A percentile compares a stretch with the other conserved stretches of the same genome.
Evolutionary conservation across 2,113 vertebrate species (phyloP).

Genomic region (Todiramphus chloris): DNA sequence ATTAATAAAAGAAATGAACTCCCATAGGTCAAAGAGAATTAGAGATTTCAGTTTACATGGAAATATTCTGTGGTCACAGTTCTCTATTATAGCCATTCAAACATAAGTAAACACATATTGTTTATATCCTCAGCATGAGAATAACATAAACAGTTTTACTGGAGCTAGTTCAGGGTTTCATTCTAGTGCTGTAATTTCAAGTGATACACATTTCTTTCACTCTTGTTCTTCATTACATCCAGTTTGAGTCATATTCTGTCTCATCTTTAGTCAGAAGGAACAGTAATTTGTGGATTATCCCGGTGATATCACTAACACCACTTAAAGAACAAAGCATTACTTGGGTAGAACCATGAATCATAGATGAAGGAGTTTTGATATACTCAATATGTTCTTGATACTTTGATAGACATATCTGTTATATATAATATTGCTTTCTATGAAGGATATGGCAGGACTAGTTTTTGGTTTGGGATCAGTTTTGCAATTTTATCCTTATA

Average conservation of each 20-base stretch:
- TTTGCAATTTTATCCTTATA: neutral
- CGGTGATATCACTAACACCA: neutral
- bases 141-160: neutral
- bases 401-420: neutral
- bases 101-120: neutral
- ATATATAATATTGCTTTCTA: neutral
- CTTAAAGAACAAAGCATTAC: neutral
- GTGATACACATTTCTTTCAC: neutral
- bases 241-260: neutral
- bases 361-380: neutral
- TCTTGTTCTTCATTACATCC: neutral
- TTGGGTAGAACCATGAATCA: neutral
- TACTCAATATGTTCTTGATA: neutral
- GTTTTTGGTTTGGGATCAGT: neutral
- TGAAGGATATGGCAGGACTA: neutral
- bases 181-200: neutral
- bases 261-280: neutral
- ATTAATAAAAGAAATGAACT: conserved; percentile 9
- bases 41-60: neutral
- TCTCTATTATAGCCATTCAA: neutral
- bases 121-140: neutral
- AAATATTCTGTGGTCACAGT: neutral
- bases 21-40: neutral
- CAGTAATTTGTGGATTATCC: neutral
- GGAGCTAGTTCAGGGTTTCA: neutral